phyloP scores from a whole-genome alignment of 2,888 invertebrate species.

The Brachyptera risi region DNA sequence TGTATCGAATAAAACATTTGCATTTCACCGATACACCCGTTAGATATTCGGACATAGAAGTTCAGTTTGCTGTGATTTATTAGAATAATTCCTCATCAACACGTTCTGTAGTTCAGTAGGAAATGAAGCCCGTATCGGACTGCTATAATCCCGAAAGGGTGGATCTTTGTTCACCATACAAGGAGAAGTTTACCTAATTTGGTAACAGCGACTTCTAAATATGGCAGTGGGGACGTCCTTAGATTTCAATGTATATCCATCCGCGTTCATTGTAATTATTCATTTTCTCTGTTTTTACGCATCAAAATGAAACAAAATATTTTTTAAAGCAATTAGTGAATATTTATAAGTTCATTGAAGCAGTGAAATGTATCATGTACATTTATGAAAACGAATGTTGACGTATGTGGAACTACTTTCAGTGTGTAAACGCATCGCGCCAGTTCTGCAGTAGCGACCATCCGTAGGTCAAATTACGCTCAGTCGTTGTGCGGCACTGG shows the following conservation, averaged over 20 bases:
- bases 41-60: neutral
- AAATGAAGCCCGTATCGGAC: constrained; percentile 34
- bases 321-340: neutral
- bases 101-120: constrained; percentile 29
- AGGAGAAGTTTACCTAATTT: constrained; percentile 77
- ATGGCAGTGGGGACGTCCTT: constrained; percentile 68
- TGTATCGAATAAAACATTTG: constrained; percentile 4
- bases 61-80: neutral
- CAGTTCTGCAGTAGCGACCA: constrained; percentile 41
- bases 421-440: constrained; percentile 41
- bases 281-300: neutral
- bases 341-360: neutral
- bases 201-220: constrained; percentile 77
- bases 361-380: neutral
- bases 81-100: constrained; percentile 18
- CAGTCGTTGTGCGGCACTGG: constrained; percentile 35
- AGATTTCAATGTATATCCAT: constrained; percentile 28
- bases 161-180: constrained; percentile 77
- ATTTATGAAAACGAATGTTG: neutral
- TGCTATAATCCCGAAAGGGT: constrained; percentile 53
- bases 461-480: constrained; percentile 49
- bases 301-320: neutral
- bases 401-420: constrained; percentile 36
- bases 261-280: constrained; percentile 24
- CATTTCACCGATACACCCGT: constrained; percentile 7